Base-by-base conservation (phyloP, 2,113 vertebrate species). In the Eulemur rufifrons region DNA sequence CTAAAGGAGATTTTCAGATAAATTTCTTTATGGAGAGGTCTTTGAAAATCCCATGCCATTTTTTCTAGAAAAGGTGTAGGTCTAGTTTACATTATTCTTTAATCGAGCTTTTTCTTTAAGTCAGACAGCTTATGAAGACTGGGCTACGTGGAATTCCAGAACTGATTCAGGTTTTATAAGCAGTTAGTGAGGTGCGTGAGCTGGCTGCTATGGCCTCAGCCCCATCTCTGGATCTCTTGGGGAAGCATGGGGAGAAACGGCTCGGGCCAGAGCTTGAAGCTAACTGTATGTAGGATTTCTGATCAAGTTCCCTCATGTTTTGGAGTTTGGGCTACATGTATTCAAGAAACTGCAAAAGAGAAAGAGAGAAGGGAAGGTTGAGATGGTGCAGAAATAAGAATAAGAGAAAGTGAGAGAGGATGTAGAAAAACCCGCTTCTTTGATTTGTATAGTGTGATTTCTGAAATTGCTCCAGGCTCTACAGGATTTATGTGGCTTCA, bases 361-460 rank as follows among this genome's bases (percentile, higher is more conserved):
- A 91, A 85, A 80, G 54, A 29, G 73, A 42, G 29, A 69, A 83
- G 66, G 68, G 78, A 89, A 74, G 34, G 61, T 69, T 29, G 45
- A 81, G 68, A 64, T 29, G 39, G 34, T 42, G 1, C 11, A 39
- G 82, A 83, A 95, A 66, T 63, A 86, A 89, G 66, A 97, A 74
- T 76, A 82, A 89, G 87, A 94, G 92, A 94, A 95, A 94, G 95
- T 68, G 87, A 97, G 68, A 84, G 77, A 63, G 54, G 84, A 45
- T 71, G 45, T 52, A 84, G 69, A 56, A 90, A 89, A 78, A 90
- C 52, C 23, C 0, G 10, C 32, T 71, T 69, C 64, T 96, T 92
- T 96, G 95, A 98, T 97, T 98, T 97, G 95, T 95, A 89, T 76
- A 87, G 84, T 98, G 97, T 82, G 92, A 95, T 78, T 95, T 94